phyloP scores from a whole-genome alignment of 2,888 invertebrate species.

The Thyatira batis region DNA sequence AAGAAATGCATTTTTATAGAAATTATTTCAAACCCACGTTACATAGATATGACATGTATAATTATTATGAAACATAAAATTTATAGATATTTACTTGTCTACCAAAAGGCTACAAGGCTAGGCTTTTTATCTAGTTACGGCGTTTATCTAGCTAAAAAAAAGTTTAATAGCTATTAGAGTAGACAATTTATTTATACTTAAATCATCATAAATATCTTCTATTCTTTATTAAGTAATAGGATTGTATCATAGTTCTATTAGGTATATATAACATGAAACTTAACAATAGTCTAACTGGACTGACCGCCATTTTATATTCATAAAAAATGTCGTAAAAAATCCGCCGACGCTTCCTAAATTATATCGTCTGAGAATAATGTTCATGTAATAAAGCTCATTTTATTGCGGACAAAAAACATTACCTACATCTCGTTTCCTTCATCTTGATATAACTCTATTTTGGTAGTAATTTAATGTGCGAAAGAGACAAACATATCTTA shows the following conservation, averaged over 20 bases:
- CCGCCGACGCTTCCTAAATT: constrained; percentile 20
- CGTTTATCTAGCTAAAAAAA: no score
- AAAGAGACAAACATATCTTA: no score
- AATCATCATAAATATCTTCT: no score
- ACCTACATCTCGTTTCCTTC: no score
- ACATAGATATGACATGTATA: background rate
- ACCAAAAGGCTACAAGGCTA: no score
- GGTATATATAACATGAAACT: background rate
- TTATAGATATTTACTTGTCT: no score
- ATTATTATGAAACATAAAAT: background rate
- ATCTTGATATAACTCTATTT: background rate
- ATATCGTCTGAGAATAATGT: constrained; percentile 32
- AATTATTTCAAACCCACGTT: background rate
- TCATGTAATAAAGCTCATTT: constrained; percentile 22
- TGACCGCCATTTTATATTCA: background rate
- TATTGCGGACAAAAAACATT: constrained; percentile 14
- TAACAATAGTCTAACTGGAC: background rate
- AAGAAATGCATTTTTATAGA: background rate
- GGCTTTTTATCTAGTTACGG: no score
- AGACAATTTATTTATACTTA: no score
- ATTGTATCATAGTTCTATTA: no score
- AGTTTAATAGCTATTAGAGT: no score
- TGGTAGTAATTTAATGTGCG: background rate
- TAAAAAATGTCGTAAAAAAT: constrained; percentile 9
- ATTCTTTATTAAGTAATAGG: no score